Evolutionary conservation across 2,113 vertebrate species (phyloP), one percentile per base, ranked within the genome.

Genomic region (Apistogramma diplotaenia): DNA sequence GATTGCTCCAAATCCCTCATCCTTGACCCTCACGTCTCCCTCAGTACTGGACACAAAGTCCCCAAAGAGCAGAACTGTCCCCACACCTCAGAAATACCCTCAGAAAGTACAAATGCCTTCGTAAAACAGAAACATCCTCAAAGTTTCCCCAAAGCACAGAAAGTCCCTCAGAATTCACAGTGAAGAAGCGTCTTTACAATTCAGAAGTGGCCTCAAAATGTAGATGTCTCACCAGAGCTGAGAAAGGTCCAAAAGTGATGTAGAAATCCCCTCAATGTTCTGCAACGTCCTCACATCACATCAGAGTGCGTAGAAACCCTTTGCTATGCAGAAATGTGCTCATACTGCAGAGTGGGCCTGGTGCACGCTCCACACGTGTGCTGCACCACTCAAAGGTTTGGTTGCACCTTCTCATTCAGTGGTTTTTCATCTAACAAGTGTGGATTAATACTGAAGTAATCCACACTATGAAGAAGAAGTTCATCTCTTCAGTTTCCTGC

Each of bases 201-300:
- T 46, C 13, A 46, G 1, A 46, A 43, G 18, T 46, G 43, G 5
- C 43, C 43, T 67, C 37, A 1, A 27, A n/a, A 70, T 8, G 19
- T 43, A 70, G 43, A 51, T 10, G n/a, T 19, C 51, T 21, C 19
- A 8, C 19, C 15, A 49, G 2, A 10, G 19, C 21, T 54, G 19
- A 54, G 8, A 54, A 70, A 70, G 49, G 25, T 18, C 29, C 65
- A 65, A 23, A 67, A 67, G 23, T 67, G 19, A 1, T 29, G 40
- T 51, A 70, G 10, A 31, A 70, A 70, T 70, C 25, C 65, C 65
- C 29, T 43, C n/a, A n/a, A n/a, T n/a, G 25, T 31, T 70, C 25
- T 18, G 6, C 15, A 49, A 6, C 5, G 46, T 18, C 15, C 61
- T 51, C 16, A 0, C 19, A 19, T 0, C 29, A 0, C 18, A 29